A percentile compares a stretch with the other conserved stretches of the same genome.
These are phyloP conservation scores for Spodoptera picta DNA, from an alignment of 2,888 invertebrate species.

Conservation along the genomic window DNA sequence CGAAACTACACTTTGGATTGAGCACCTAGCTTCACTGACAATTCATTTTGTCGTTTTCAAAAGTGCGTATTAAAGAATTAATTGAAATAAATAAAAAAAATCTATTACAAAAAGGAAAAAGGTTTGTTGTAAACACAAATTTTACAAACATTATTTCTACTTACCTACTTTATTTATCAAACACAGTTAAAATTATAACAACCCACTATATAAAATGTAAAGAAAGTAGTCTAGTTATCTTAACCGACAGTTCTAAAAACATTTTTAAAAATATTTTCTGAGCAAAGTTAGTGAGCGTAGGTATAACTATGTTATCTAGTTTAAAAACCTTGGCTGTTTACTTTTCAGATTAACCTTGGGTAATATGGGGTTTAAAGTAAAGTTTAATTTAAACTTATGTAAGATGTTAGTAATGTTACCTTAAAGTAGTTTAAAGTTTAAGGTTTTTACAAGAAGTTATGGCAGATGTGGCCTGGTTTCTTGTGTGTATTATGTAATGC, in stretches of 20 bases:
- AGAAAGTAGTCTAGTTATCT: constrained; percentile 18
- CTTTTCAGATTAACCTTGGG: constrained; percentile 47
- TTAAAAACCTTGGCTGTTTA: constrained; percentile 54
- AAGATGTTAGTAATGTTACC: constrained; percentile 13
- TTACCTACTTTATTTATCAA: neutral
- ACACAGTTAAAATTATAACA: constrained; percentile 7
- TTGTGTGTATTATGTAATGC: neutral
- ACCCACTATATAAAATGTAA: constrained; percentile 14
- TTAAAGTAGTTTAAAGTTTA: constrained; percentile 2
- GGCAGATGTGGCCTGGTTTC: neutral
- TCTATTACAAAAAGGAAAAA: no score
- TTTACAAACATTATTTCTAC: no score
- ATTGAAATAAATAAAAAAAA: no score
- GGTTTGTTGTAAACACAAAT: no score
- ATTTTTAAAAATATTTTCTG: constrained; percentile 40
- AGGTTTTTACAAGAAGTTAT: neutral
- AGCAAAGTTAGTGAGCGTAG: constrained; percentile 54
- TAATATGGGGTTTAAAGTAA: no score
- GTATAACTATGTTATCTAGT: constrained; percentile 64
- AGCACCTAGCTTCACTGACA: no score
- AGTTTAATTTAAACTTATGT: constrained; percentile 29
- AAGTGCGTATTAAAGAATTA: no score
- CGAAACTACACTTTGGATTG: no score
- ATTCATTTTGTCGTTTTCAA: no score
- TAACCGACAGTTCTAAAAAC: constrained; percentile 25